phyloP scores from a whole-genome alignment of 2,113 vertebrate species.

The Plestiodon gilberti region DNA sequence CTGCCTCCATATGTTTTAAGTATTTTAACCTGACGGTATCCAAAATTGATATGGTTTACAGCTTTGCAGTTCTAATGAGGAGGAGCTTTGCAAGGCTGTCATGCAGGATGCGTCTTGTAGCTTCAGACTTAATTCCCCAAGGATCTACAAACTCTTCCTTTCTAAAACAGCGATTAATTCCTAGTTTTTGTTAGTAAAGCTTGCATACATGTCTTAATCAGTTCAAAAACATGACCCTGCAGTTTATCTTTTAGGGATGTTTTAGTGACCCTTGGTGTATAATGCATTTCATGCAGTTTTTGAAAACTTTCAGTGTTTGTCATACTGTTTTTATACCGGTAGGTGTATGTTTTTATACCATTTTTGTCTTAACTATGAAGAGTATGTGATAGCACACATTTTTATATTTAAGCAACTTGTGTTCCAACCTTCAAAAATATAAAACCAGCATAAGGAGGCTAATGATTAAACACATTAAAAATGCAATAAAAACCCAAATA shows the following conservation, averaged over 20 bases:
- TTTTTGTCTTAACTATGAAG: not conserved
- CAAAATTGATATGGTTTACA: not conserved
- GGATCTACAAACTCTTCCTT: not conserved
- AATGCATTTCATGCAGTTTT: no score
- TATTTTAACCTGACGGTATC: not conserved
- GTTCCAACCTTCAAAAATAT: no score
- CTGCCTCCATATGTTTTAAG: not conserved
- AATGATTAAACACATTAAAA: no score
- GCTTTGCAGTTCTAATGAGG: not conserved
- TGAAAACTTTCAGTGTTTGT: not conserved
- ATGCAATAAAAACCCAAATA: no score
- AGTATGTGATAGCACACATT: no score
- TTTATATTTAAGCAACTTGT: no score
- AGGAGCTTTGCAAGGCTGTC: not conserved
- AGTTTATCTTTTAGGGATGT: not conserved
- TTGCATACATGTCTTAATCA: not conserved
- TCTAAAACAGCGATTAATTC: not conserved
- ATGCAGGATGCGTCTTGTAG: not conserved
- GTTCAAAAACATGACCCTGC: not conserved
- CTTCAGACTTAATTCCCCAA: not conserved
- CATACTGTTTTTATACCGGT: no score
- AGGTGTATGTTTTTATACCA: no score
- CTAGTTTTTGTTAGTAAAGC: not conserved
- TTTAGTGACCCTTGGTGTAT: no score
- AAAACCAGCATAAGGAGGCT: no score